Base-by-base conservation (phyloP, 2,888 invertebrate species). In the Epirrhoe alternata region DNA sequence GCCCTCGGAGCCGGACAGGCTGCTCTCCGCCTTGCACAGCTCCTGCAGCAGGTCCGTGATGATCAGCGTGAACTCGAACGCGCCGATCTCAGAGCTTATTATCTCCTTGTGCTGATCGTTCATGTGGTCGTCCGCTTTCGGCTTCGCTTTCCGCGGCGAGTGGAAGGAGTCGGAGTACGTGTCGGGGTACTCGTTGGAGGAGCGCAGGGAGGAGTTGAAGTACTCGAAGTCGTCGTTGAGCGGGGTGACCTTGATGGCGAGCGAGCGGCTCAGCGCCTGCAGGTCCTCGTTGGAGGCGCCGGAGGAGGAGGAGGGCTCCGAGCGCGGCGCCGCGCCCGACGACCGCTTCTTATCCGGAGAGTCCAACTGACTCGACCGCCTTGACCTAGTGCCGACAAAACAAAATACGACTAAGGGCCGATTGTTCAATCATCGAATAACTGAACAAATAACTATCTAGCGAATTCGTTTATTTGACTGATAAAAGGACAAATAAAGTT, bases 171-270 rank as follows among this genome's bases (percentile, higher is more conserved):
- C 89, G 8, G 77, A 72, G 77, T 87, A 88, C 10, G 86, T 90
- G 56, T 89, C 87, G 0, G 88, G 78, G 61, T 86, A 83, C 1
- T 86, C 86, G 57, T 84, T 87, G 61, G 89, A 84, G 7, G 90
- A 87, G 0, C 88, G 83, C 0, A 82, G 67, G 1, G 87, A 88
- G 0, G 94, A 93, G 56, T 94, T 94, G 79, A 95, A 95, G 77
- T 95, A 95, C 66, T 94, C 94, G 78, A 95, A 95, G 78, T 95
- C 94, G 84, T 95, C 95, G 55, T 90, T 90, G 38, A 94, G 94
- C n/a, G 94, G 75, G 66, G 92, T 87, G 64, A 95, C 93, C 77
- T 94, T 94, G 55, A 95, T 83, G 6, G 94, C 88, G 62, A 94
- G 86, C 0, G 94, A 94, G 17, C 94, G 91, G 80, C 90, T 93